Conservation (phyloP, 2,113 vertebrate genomes). For the Carlito syrichta region DNA sequence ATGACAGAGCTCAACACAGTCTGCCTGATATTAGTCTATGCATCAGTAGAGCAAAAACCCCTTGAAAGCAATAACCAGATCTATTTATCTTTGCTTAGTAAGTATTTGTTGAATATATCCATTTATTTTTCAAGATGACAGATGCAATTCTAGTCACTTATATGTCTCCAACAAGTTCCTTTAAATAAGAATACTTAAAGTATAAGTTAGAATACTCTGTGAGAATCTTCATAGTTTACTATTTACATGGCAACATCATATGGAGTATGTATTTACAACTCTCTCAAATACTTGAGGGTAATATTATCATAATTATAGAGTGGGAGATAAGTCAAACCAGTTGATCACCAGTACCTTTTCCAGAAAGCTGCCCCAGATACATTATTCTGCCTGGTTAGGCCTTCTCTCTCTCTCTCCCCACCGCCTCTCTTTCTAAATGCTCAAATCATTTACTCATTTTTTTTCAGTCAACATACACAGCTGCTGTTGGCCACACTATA, state of each 20-base stretch:
- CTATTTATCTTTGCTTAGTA: background rate
- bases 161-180: background rate
- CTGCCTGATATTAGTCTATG: background rate
- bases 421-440: background rate
- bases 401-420: background rate
- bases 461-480: background rate
- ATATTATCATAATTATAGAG: background rate
- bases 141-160: background rate
- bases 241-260: background rate
- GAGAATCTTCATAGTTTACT: background rate
- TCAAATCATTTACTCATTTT: background rate
- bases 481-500: background rate
- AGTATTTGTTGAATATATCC: background rate
- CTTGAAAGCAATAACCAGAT: background rate
- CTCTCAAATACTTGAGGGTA: background rate
- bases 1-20: no score
- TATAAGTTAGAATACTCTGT: background rate
- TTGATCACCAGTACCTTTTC: background rate
- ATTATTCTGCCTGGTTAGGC: background rate
- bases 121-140: background rate
- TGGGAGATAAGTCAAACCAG: background rate
- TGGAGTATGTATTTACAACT: background rate
- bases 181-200: slow-evolving; percentile 9
- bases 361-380: background rate
- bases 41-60: accelerated